These are phyloP conservation scores for Emydoidea blandingii DNA, from an alignment of 2,797 vertebrate species.

Conservation along the genomic window DNA sequence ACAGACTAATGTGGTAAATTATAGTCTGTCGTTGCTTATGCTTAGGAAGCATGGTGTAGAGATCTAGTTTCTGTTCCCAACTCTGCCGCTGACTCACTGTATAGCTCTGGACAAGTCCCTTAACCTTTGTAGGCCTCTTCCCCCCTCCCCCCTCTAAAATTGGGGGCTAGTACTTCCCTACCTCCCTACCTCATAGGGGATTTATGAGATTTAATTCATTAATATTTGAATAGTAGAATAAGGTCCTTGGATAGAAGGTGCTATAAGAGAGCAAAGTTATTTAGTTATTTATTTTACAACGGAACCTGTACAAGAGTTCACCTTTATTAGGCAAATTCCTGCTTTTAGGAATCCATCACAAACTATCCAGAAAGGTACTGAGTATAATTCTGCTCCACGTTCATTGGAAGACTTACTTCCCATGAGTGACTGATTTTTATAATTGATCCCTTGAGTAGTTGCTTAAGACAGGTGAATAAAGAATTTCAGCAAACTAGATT, in stretches of 20 bases:
- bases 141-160: neutral
- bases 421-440: neutral
- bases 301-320: neutral
- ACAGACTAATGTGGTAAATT: neutral
- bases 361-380: neutral
- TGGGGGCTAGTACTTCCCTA: neutral
- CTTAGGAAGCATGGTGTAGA: slow-evolving; percentile 10
- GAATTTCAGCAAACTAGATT: neutral
- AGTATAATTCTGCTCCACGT: neutral
- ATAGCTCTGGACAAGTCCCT: neutral
- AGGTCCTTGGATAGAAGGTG: neutral
- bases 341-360: neutral
- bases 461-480: neutral
- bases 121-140: neutral
- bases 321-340: neutral
- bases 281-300: neutral
- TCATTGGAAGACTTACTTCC: neutral
- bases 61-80: slow-evolving; percentile 9
- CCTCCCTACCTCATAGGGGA: neutral
- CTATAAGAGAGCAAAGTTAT: neutral
- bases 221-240: neutral
- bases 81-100: neutral
- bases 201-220: neutral
- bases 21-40: neutral
- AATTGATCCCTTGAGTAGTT: neutral